Evolutionary conservation across 2,888 invertebrate genomes (phyloP).

Genomic region (Physocephala rufipes): DNA sequence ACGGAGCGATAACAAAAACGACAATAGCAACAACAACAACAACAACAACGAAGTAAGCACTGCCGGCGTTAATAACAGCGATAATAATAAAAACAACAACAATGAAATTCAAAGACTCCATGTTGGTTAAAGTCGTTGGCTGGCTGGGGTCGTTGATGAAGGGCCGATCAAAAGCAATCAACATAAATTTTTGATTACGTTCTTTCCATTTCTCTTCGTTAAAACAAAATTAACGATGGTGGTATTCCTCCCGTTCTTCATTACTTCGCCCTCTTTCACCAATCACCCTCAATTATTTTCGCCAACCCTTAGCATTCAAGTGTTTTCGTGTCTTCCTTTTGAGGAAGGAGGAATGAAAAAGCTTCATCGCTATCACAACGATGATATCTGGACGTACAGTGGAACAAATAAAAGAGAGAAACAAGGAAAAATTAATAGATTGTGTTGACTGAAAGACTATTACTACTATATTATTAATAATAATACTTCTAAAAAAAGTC

Average conservation of each 20-base stretch:
- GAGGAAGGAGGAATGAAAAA: neutral
- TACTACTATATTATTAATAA: no score
- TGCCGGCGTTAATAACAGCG: neutral
- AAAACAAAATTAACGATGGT: neutral
- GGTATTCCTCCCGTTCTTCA: neutral
- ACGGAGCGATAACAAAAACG: neutral
- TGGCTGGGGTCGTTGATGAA: conserved; percentile 1
- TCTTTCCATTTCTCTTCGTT: neutral
- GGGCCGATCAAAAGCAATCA: conserved; percentile 4
- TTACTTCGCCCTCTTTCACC: neutral
- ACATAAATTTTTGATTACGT: neutral
- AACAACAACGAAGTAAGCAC: neutral
- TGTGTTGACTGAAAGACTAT: no score
- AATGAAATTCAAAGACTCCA: no score
- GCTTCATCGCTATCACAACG: neutral
- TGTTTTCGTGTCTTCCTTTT: neutral
- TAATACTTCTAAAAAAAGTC: no score
- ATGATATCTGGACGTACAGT: neutral
- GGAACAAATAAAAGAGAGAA: neutral
- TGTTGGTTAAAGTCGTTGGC: neutral
- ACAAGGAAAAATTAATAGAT: neutral
- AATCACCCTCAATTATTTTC: neutral
- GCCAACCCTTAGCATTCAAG: neutral
- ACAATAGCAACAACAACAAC: conserved; percentile 22
- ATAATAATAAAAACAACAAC: conserved; percentile 10